phyloP scores from a whole-genome alignment of 2,888 invertebrate species.

The Acleris literana region DNA sequence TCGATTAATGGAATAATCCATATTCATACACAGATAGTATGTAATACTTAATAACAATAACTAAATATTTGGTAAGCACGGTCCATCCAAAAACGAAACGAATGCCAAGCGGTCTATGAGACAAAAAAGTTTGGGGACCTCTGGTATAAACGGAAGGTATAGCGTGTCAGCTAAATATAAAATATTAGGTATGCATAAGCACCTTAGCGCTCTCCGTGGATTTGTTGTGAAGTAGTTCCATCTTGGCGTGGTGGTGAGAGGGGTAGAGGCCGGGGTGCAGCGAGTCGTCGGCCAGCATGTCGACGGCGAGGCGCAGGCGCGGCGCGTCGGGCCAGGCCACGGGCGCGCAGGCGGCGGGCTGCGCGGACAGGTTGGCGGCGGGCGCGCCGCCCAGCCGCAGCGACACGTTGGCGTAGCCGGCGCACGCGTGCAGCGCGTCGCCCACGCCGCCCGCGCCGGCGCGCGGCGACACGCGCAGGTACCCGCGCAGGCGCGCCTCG shows the following conservation, averaged over 20 bases:
- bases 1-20: no score
- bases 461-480: conserved; percentile 89
- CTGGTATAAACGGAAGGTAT: no score
- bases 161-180: no score
- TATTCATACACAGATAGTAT: no score
- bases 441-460: conserved; percentile 84
- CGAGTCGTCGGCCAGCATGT: conserved; percentile 87
- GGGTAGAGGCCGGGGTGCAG: conserved; percentile 83
- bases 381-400: conserved; percentile 83
- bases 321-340: conserved; percentile 86
- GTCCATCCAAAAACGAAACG: no score
- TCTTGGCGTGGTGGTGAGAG: conserved; percentile 89
- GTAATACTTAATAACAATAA: no score
- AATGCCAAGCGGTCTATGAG: no score
- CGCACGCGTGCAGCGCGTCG: conserved; percentile 90
- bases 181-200: no score
- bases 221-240: conserved; percentile 91
- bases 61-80: no score
- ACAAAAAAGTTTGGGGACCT: no score
- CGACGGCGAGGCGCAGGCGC: conserved; percentile 85
- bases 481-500: conserved; percentile 91
- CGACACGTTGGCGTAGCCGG: conserved; percentile 89
- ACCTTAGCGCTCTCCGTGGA: conserved; percentile 89
- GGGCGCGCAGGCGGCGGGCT: conserved; percentile 87
- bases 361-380: conserved; percentile 86